A percentile compares a stretch with the other conserved stretches of the same genome.
Evolutionary conservation across 92 coral and sea anemone species (phyloP).

Genomic region (Zoanthus sociatus): DNA sequence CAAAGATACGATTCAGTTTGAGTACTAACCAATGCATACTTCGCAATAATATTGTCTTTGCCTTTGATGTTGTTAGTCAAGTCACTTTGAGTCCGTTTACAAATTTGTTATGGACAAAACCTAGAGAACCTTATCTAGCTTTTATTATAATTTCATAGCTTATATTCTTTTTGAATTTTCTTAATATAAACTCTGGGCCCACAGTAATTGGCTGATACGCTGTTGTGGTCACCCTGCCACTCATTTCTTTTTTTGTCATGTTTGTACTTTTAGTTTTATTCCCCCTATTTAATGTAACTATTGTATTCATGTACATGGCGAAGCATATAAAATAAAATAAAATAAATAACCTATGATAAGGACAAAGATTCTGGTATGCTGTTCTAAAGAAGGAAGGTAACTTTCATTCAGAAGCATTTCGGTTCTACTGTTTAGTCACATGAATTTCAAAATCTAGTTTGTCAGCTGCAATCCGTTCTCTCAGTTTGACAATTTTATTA

Average conservation of each 20-base stretch:
- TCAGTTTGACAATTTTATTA: background rate
- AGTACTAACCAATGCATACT: slow-evolving; percentile 19
- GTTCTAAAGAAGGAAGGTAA: background rate
- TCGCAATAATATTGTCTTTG: slow-evolving; percentile 9
- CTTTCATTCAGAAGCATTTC: background rate
- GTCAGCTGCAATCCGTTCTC: background rate
- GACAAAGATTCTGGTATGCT: background rate
- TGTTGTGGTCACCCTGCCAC: too few relatives aligned
- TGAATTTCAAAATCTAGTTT: too few relatives aligned
- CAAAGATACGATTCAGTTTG: slow-evolving; percentile 34
- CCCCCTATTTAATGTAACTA: too few relatives aligned
- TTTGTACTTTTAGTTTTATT: too few relatives aligned
- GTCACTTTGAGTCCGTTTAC: slow-evolving; percentile 9
- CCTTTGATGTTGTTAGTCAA: background rate
- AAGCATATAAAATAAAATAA: too few relatives aligned
- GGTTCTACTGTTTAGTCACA: background rate
- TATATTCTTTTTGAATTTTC: too few relatives aligned
- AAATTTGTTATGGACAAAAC: slow-evolving; percentile 5
- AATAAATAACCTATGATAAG: too few relatives aligned
- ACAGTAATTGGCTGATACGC: too few relatives aligned
- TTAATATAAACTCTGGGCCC: too few relatives aligned
- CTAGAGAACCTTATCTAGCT: slow-evolving; percentile 5
- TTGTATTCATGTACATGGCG: too few relatives aligned
- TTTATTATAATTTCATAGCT: too few relatives aligned
- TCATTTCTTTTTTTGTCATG: too few relatives aligned